Base-by-base conservation (phyloP, 64 coral and sea anemone genomes). In the Actinia tenebrosa region DNA sequence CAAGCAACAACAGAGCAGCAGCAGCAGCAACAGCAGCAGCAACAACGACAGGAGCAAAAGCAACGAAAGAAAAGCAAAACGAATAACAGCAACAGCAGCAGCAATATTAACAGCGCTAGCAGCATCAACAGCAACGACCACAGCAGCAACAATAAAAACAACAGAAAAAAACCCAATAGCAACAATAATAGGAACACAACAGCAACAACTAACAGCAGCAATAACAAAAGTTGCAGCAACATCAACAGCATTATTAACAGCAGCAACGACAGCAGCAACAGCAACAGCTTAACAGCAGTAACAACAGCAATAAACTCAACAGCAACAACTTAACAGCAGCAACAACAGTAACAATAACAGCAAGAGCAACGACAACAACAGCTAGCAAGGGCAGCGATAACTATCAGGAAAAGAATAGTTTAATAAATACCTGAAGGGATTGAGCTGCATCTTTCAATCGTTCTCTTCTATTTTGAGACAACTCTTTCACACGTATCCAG, bases 381-480 rank as follows among this genome's bases (percentile, higher is more conserved):
- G 2, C 3, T 19, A 7, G 26, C 69, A 72, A 72, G 25, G 14
- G 26, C 69, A 72, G 23, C 26, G 37, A 1, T 4, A 30, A 72
- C 7, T 11, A 14, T 2, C 10, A 58, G 15, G 56, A 58, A 16
- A 58, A 58, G 5, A 58, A 11, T 58, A 58, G 56, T 58, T 58
- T 2, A 58, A 14, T 58, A 58, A 58, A 16, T 85, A 98, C 96
- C 90, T 98, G 96, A 60, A 98, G n/a, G 0, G 96, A 98, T 26
- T 98, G 96, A 15, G 92, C 96, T n/a, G 96, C 96, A 79, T 98
- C 96, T 61, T 98, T 98, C 7, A 98, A 84, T 54, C 96, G 89
- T 20, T 98, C 96, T 86, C 80, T 89, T 90, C 96, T 94, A 54
- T 87, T 98, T 42, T 90, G 89, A 58, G 91, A 69, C 16, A 89